These are phyloP conservation scores for Garra rufa DNA, from an alignment of 2,113 vertebrate species.

Conservation along the genomic window DNA sequence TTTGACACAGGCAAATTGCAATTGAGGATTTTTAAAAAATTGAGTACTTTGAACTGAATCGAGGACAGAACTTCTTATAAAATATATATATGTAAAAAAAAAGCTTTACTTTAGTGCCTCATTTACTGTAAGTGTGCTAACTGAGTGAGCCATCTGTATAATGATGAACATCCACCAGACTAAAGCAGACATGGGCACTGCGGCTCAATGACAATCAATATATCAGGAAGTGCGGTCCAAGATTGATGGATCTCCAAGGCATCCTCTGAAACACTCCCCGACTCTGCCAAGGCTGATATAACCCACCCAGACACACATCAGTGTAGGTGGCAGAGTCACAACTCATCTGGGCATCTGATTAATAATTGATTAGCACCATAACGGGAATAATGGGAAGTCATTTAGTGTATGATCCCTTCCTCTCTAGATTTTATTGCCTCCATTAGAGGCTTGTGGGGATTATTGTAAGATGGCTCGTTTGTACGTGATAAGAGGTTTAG, in stretches of 20 bases:
- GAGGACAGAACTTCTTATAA: background rate
- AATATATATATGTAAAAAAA: background rate
- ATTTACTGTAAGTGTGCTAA: background rate
- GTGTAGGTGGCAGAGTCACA: background rate
- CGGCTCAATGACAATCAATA: slow-evolving; percentile 70
- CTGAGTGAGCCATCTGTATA: slow-evolving; percentile 58
- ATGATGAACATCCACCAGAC: slow-evolving; percentile 59
- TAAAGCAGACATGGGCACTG: slow-evolving; percentile 50
- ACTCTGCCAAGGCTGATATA: background rate
- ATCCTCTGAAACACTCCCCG: background rate
- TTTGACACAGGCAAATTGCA: too few species aligned
- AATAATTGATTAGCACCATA: slow-evolving; percentile 30
- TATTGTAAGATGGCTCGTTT: slow-evolving; percentile 45
- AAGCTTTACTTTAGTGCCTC: background rate
- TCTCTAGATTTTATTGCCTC: slow-evolving; percentile 27
- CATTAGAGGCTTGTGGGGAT: slow-evolving; percentile 35
- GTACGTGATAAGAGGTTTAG: slow-evolving; percentile 46
- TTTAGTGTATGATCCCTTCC: slow-evolving; percentile 9
- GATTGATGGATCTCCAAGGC: slow-evolving; percentile 9
- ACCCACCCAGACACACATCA: slow-evolving; percentile 3
- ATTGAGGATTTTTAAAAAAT: too few species aligned
- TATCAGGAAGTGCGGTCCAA: slow-evolving; percentile 51
- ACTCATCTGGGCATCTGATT: slow-evolving; percentile 34
- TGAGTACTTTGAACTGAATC: too few species aligned
- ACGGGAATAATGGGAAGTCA: slow-evolving; percentile 8